Conservation (phyloP, 2,888 invertebrate genomes). For the Leucophora obtusa region DNA sequence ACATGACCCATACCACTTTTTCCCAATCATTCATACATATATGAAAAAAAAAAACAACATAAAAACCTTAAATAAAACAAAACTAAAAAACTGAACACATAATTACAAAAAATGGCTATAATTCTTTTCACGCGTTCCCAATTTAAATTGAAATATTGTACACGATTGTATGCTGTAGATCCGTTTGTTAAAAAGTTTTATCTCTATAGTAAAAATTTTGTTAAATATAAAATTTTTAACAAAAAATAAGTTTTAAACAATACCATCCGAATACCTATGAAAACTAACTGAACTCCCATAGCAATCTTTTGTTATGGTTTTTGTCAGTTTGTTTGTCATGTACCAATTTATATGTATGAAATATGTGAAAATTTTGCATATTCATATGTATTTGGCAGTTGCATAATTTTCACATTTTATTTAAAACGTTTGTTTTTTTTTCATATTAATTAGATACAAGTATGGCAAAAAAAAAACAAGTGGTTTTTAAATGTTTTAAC, state of each 20-base stretch:
- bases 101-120: constrained; percentile 15
- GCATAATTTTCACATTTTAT: constrained; percentile 42
- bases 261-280: background rate
- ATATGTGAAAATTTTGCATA: constrained; percentile 34
- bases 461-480: background rate
- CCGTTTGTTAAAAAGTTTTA: background rate
- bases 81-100: constrained; percentile 18
- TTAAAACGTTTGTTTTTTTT: background rate
- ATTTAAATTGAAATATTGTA: constrained; percentile 39
- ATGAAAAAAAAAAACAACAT: background rate
- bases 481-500: background rate
- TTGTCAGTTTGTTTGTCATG: constrained; percentile 22
- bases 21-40: constrained; percentile 41
- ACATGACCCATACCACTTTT: constrained; percentile 45
- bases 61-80: constrained; percentile 14
- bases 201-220: constrained; percentile 15
- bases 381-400: constrained; percentile 38
- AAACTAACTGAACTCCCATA: constrained; percentile 34
- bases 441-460: constrained; percentile 30
- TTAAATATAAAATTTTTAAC: constrained; percentile 32
- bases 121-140: constrained; percentile 58
- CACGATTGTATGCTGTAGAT: background rate
- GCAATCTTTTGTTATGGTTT: constrained; percentile 45
- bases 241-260: background rate
- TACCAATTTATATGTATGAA: constrained; percentile 29